Base-by-base conservation (phyloP, 2,888 invertebrate species). In the Drosophila imparisetae region DNA sequence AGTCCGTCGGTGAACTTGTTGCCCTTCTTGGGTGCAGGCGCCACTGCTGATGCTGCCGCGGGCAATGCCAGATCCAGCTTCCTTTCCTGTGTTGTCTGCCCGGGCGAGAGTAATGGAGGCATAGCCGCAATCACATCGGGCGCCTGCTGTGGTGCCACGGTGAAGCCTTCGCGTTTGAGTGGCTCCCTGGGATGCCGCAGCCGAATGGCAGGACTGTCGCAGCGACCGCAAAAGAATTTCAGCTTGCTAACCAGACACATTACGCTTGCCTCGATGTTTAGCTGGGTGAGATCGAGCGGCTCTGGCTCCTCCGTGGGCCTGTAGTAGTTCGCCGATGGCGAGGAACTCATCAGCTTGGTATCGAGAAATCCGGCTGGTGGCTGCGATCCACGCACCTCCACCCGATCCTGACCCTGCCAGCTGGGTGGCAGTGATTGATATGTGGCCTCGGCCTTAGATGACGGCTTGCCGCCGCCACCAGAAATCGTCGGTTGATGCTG, bases 261-360 rank as follows among this genome's bases (percentile, higher is more conserved):
- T 8, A 97, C 95, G 88, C 97, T 96, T 0, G 97, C 97, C 93
- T 97, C 97, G 61, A 97, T 96, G 91, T 98, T 98, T 45, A 97
- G 92, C 85, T 97, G 96, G 0, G 97, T 97, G 70, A 98, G 94
- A 92, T 97, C 97, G 95, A 96, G 96, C 0, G 97, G 97, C 90
- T 97, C 97, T 0, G 96, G 96, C 88, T 96, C 96, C 87, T 96
- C 96, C 0, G 96, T 96, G 0, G 96, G 96, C 72, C 96, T 95
- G 91, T 96, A 96, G 91, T 96, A 96, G 92, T 96, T 96, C 2
- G 96, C 96, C 21, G 96, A 96, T 15, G 93, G 93, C 24, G 92
- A 93, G 7, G 92, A 91, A 58, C 91, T 92, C 93, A 93, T 93
- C 65, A 91, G 84, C 78, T 92, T 94, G n/a, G 94, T 94, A 83